These are phyloP conservation scores for Mercenaria mercenaria DNA, from an alignment of 1,140 invertebrate genomes.

Conservation along the genomic window DNA sequence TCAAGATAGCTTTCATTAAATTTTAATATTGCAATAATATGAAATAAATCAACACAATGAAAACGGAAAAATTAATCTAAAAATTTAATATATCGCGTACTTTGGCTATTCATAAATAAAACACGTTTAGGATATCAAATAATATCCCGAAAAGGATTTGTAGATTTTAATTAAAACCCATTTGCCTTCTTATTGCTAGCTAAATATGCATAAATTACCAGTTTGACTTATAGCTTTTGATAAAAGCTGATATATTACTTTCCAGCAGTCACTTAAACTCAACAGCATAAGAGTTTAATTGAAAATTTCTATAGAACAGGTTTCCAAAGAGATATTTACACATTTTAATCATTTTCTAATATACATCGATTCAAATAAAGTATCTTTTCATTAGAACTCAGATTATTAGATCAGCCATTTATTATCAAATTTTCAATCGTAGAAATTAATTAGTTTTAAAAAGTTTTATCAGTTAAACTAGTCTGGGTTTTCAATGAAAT, in stretches of 20 bases:
- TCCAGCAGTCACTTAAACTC: background rate
- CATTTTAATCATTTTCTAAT: constrained; percentile 28
- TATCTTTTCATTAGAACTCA: background rate
- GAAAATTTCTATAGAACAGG: background rate
- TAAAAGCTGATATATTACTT: background rate
- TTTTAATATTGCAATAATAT: constrained; percentile 39
- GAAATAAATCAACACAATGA: constrained; percentile 47
- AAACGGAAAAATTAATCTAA: background rate
- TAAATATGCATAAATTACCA: constrained; percentile 8
- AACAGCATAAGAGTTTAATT: background rate
- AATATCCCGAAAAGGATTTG: background rate
- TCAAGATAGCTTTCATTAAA: background rate
- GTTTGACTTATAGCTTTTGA: background rate
- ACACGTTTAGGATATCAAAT: constrained; percentile 20
- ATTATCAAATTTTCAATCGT: constrained; percentile 1
- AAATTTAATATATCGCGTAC: constrained; percentile 17
- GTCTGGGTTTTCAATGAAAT: background rate
- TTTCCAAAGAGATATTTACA: constrained; percentile 15
- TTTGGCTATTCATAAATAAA: constrained; percentile 46
- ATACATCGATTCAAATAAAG: background rate
- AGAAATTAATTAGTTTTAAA: constrained; percentile 28
- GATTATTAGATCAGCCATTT: background rate
- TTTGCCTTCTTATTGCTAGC: background rate
- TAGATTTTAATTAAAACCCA: constrained; percentile 24
- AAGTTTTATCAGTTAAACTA: background rate